phyloP scores from a whole-genome alignment of 2,113 vertebrate genomes.

The Pionites leucogaster region DNA sequence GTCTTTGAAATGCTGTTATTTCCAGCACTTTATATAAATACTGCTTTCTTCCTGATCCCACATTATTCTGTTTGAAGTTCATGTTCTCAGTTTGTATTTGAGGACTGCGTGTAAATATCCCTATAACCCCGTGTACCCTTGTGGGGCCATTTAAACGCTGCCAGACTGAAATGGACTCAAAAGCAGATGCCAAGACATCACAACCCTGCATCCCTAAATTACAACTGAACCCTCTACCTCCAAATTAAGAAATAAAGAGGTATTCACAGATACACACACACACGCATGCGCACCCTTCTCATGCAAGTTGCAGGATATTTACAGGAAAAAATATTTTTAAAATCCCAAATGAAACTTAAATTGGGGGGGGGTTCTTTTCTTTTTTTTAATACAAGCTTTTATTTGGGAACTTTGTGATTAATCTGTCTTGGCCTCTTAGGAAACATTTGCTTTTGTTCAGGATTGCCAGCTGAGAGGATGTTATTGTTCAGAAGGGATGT shows the following conservation, averaged over 20 bases:
- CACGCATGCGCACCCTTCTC: neutral
- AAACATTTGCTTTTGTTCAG: constrained; percentile 10
- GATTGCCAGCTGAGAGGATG: constrained; percentile 66
- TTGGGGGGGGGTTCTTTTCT: rapidly evolving
- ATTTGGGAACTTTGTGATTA: neutral
- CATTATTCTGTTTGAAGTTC: constrained; percentile 1
- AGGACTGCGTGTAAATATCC: neutral
- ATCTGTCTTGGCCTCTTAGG: neutral
- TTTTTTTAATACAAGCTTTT: neutral
- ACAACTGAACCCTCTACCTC: neutral
- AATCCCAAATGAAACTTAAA: neutral
- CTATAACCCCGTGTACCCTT: neutral
- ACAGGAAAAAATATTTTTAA: neutral
- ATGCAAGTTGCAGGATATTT: neutral
- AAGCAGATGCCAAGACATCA: neutral
- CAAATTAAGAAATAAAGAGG: neutral
- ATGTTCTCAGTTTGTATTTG: neutral
- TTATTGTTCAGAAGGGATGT: constrained; percentile 66
- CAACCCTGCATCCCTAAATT: neutral
- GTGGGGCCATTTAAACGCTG: neutral
- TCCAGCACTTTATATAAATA: neutral
- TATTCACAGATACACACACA: neutral
- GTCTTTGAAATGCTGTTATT: neutral
- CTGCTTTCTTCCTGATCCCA: neutral
- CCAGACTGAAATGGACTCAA: neutral